Percentiles rank a stretch among this genome's conserved stretches.
phyloP scores from a whole-genome alignment of 2,113 vertebrate genomes.

The Brachyistius frenatus region DNA sequence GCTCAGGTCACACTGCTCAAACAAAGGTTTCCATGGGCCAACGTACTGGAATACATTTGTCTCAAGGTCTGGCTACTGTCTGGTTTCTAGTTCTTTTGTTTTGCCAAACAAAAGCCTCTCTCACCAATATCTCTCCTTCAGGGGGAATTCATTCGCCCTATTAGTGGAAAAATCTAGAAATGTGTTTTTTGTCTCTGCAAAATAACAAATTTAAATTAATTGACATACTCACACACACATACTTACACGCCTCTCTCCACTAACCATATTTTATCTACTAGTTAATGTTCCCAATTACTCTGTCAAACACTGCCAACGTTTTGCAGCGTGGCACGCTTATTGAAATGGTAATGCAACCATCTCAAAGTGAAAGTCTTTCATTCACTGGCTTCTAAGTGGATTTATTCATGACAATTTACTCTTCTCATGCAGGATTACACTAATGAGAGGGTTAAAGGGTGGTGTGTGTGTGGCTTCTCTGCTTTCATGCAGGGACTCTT shows the following conservation, averaged over 20 bases:
- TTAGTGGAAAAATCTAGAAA: conserved; percentile 54
- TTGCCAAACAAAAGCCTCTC: conserved; percentile 66
- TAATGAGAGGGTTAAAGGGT: conserved; percentile 84
- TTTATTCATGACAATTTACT: conserved; percentile 85
- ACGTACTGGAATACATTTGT: conserved; percentile 63
- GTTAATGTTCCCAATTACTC: conserved; percentile 83
- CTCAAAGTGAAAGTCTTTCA: conserved; percentile 80
- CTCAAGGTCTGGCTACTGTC: conserved; percentile 71
- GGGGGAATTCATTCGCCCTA: conserved; percentile 47
- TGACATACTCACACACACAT: conserved; percentile 43
- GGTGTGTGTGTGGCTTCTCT: conserved; percentile 59
- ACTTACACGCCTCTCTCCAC: conserved; percentile 36
- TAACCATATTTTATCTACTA: conserved; percentile 78
- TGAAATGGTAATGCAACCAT: conserved; percentile 84
- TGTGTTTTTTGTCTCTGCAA: conserved; percentile 31
- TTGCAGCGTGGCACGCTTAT: conserved; percentile 69
- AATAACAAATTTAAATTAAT: conserved; percentile 44
- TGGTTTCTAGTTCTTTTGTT: conserved; percentile 66
- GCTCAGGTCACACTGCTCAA: conserved; percentile 64
- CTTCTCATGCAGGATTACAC: conserved; percentile 79
- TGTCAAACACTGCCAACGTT: conserved; percentile 76
- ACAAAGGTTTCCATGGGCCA: conserved; percentile 61
- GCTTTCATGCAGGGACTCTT: conserved; percentile 71
- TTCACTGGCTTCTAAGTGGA: conserved; percentile 81
- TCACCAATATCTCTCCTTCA: conserved; percentile 39